Evolutionary conservation across 2,888 invertebrate genomes (phyloP), one percentile per base, ranked within the genome.

Genomic region (Cheilosia scutellata): DNA sequence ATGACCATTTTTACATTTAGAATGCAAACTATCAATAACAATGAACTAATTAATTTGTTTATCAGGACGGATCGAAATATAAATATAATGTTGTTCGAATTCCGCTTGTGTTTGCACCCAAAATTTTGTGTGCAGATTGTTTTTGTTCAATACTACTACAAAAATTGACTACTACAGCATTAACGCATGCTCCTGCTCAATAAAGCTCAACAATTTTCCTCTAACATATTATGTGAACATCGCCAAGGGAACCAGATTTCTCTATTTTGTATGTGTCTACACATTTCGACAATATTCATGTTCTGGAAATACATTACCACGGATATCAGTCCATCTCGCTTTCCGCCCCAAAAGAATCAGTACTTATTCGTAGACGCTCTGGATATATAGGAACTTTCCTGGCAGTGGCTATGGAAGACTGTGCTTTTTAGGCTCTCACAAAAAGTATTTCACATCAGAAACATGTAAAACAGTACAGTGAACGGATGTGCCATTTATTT

Each of bases 381-480:
- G 27, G 47, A 72, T 82, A 82, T 47, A 77, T 65, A 58, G 31
- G 53, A 13, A 74, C 49, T 74, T 83, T 83, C 70, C 62, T 9
- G 37, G 2, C 11, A 37, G 37, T 29, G 53, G 42, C 11, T 49
- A 37, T 16, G 33, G 42, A 60, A 53, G 42, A 71, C 74, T 60
- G 66, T 66, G 65, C 66, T 86, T 82, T 80, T 33, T 51, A 7
- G 44, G 20, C 62, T 63, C 47, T 60, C 62, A n/a, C 40, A 31
- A 25, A 72, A 71, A 62, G n/a, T 40, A 37, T 49, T 71, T 72
- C 20, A 11, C n/a, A 51, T 74, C 82, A 86, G 86, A 72, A 86
- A 68, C 82, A 82, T 82, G 72, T 72, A 76, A 77, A 86, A 66
- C 55, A 33, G 47, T 71, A 55, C 33, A 44, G 80, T 31, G 70